These are phyloP conservation scores for Bimastos eiseni DNA, from an alignment of 2,888 invertebrate species.

Conservation along the genomic window DNA sequence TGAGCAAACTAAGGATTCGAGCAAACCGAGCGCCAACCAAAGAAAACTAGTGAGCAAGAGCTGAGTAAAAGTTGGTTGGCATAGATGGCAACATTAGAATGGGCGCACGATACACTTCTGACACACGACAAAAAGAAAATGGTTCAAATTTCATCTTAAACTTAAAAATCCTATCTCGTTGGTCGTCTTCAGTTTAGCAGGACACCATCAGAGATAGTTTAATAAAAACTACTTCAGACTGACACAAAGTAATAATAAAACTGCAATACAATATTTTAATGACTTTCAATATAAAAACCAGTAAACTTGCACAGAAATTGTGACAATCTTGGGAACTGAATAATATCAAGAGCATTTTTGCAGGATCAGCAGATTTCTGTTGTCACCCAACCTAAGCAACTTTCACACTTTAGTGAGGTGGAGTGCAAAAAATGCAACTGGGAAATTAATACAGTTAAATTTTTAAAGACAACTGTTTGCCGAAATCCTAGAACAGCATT, in stretches of 20 bases:
- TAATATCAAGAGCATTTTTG: neutral
- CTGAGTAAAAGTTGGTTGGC: neutral
- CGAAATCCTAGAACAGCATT: neutral
- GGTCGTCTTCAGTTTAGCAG: neutral
- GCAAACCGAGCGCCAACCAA: neutral
- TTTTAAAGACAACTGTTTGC: neutral
- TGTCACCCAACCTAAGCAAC: neutral
- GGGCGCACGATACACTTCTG: neutral
- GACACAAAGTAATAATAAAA: neutral
- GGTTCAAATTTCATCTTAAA: neutral
- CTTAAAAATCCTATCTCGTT: neutral
- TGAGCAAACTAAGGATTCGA: conserved; percentile 6
- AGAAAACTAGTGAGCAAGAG: neutral
- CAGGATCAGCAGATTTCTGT: neutral
- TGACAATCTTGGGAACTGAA: neutral
- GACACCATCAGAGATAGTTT: neutral
- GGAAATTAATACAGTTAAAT: no score
- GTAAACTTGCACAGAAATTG: neutral
- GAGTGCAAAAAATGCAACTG: no score
- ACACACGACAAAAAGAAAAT: neutral
- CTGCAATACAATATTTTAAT: neutral
- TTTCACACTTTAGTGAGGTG: no score
- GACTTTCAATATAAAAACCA: neutral
- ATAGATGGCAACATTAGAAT: neutral
- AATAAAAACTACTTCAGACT: neutral